phyloP scores from a whole-genome alignment of 2,888 invertebrate genomes.

The Zeuzera pyrina region DNA sequence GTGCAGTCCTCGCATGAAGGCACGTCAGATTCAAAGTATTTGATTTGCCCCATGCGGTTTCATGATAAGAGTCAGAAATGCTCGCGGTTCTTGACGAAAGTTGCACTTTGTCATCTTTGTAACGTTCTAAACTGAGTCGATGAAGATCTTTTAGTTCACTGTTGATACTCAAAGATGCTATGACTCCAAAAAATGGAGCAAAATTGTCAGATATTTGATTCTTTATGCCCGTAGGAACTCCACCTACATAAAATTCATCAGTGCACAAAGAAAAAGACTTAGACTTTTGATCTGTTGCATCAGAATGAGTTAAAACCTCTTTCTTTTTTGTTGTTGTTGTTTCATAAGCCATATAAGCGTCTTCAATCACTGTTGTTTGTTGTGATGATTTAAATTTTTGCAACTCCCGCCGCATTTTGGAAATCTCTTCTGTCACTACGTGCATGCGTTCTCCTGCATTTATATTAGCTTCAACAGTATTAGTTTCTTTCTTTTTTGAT shows the following conservation, averaged over 20 bases:
- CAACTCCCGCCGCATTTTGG: too few species aligned
- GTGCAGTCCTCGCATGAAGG: conserved; percentile 37
- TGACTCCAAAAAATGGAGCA: conserved; percentile 32
- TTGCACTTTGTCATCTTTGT: conserved; percentile 36
- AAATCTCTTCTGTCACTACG: conserved; percentile 29
- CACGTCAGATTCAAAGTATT: conserved; percentile 53
- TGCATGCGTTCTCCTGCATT: conserved; percentile 53
- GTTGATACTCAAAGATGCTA: conserved; percentile 44
- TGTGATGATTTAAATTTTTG: too few species aligned
- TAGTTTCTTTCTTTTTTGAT: conserved; percentile 36
- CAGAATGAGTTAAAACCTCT: too few species aligned
- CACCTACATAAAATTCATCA: conserved; percentile 51
- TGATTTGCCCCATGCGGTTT: conserved; percentile 50
- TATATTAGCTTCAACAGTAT: conserved; percentile 49
- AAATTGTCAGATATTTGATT: conserved; percentile 28
- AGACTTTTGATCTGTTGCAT: too few species aligned
- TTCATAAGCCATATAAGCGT: too few species aligned
- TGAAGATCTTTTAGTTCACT: conserved; percentile 39
- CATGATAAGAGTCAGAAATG: conserved; percentile 53
- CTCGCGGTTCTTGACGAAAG: conserved; percentile 55
- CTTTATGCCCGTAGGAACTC: conserved; percentile 33
- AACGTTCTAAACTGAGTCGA: conserved; percentile 36
- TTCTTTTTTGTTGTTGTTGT: too few species aligned
- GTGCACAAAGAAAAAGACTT: conserved; percentile 38
- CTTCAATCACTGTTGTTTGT: too few species aligned